Base-by-base conservation (phyloP, 2,113 vertebrate species). In the Verasper variegatus region DNA sequence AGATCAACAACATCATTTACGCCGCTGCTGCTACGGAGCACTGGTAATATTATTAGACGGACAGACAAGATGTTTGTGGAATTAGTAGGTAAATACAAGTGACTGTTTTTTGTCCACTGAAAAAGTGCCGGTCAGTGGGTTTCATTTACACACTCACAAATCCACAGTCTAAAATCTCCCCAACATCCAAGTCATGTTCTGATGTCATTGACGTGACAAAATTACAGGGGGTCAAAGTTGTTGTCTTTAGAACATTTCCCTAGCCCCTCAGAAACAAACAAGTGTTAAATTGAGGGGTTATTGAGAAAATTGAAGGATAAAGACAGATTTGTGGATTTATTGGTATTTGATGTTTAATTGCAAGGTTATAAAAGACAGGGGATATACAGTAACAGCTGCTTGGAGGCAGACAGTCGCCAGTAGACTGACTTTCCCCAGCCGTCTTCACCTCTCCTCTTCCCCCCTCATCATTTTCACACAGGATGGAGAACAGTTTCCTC, bases 401-500 rank as follows among this genome's bases (percentile, higher is more conserved):
- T 13, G 51, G 72, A 84, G 72, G 70, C 73, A 63, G 67, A 70
- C 51, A 59, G 59, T 76, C 86, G 69, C 77, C 71, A 55, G 71
- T 23, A 60, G 74, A 68, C 74, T n/a, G 58, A 59, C 57, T 82
- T 57, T 80, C 51, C 74, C 24, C 64, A 47, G 63, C 58, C 24
- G 68, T 63, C 67, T 84, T 75, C 73, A 86, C 71, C 81, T 87
- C 80, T 77, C 79, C 82, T 72, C 67, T 65, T 51, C 68, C 74
- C 60, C 62, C 74, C 58, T 83, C 76, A 74, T 92, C 86, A 80
- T 88, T 73, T 85, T 84, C 79, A 78, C 78, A 82, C 71, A 78
- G 86, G 86, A 85, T 76, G 81, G 71, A 76, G 88, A 81, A 80
- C 80, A 78, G 91, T 90, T 88, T 91, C 83, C 87, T 86, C 89